Evolutionary conservation across 2,797 vertebrate genomes (phyloP).

Genomic region (Sciurus vulgaris): DNA sequence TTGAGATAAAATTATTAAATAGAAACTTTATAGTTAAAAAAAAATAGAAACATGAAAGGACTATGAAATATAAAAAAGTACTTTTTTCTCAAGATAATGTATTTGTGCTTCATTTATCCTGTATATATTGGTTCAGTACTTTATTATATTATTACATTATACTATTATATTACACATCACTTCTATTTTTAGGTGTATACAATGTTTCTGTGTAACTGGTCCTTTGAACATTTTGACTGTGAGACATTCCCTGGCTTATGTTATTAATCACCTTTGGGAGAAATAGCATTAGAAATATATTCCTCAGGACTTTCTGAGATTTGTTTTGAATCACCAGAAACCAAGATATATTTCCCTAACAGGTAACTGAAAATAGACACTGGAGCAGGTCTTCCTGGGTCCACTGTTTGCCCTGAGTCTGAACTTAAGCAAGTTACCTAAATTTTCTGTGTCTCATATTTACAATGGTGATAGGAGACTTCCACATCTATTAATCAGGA

Average conservation of each 20-base stretch:
- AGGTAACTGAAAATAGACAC: background rate
- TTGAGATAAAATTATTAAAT: constrained; percentile 13
- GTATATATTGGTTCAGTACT: background rate
- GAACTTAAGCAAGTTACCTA: background rate
- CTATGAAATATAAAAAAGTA: background rate
- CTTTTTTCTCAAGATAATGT: background rate
- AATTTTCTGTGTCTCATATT: background rate
- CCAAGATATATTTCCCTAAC: background rate
- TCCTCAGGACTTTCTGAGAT: background rate
- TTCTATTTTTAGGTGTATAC: background rate
- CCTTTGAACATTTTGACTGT: constrained; percentile 4
- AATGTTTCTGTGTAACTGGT: background rate
- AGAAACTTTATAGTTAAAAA: background rate
- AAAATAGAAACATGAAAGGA: background rate
- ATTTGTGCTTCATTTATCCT: background rate
- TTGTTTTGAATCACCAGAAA: background rate
- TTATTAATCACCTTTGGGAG: background rate
- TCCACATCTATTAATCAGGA: background rate
- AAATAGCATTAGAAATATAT: constrained; percentile 20
- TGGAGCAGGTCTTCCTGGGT: background rate
- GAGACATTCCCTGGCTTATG: background rate
- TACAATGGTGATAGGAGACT: background rate
- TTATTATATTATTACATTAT: background rate
- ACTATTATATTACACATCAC: background rate
- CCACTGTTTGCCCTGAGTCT: background rate